These are phyloP conservation scores for Leptonema lineaticorne DNA, from an alignment of 1,140 invertebrate genomes.

Conservation along the genomic window DNA sequence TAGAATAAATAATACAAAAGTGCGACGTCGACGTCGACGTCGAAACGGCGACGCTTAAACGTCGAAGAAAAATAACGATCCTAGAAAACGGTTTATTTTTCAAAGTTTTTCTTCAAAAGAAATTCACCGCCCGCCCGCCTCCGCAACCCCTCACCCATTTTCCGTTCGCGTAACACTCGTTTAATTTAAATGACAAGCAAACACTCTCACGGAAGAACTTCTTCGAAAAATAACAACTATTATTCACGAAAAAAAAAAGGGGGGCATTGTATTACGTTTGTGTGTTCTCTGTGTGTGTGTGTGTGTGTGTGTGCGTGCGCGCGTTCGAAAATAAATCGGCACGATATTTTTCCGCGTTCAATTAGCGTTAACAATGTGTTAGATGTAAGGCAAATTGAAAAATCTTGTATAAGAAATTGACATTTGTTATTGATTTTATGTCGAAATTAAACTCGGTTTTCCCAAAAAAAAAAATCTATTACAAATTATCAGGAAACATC, in stretches of 20 bases:
- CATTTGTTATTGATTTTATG: neutral
- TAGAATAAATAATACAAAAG: no score
- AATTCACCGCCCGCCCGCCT: neutral
- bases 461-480: no score
- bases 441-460: no score
- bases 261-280: no score
- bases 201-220: no score
- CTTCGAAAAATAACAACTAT: conserved; percentile 7
- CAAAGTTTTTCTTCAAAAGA: neutral
- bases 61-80: conserved; percentile 15
- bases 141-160: no score
- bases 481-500: no score
- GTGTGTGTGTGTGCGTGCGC: neutral
- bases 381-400: neutral
- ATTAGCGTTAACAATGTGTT: neutral
- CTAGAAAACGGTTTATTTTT: no score
- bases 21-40: no score
- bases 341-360: neutral
- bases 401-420: neutral
- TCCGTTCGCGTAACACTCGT: no score
- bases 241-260: neutral
- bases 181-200: conserved; percentile 6
- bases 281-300: neutral
- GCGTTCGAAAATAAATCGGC: no score
- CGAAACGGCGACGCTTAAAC: no score